Base-by-base conservation (phyloP, 2,113 vertebrate species). In the Istiophorus platypterus region DNA sequence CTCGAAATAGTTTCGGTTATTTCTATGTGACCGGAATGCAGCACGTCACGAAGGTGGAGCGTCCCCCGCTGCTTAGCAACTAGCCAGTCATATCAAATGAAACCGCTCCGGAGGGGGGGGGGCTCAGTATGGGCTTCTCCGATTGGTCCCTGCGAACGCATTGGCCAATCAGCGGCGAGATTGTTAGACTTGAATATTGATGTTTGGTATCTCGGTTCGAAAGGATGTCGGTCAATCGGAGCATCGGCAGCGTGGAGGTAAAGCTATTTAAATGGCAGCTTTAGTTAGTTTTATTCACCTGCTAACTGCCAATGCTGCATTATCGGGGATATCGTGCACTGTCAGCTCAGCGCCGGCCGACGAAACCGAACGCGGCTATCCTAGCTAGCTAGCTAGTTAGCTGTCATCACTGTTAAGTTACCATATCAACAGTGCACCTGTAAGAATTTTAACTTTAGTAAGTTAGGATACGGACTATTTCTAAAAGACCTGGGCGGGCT, bases 191-290 rank as follows among this genome's bases (percentile, higher is more conserved):
- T n/a, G 17, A 18, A 29, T 15, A 3, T 26, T 34, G 27, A 63
- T 26, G 76, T 86, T 89, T 78, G 68, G 54, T 75, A 67, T 82
- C 67, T 49, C 34, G 7, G n/a, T 86, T 79, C 89, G 67, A 82
- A 81, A 93, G 87, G 37, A 96, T 96, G 95, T 95, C 95, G 89
- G 14, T 89, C 12, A 75, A 87, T 4, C 88, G 79, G 52, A 74
- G 91, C 1, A 86, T 96, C 17, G 95, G 95, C 31, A 90, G 73
- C 22, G 70, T 81, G 0, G 71, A 95, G 95, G 95, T 96, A 82
- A 89, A 3, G 31, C 39, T 27, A 1, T 1, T 47, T 49, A 52
- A 72, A 74, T 22, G 13, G 27, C 26, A 37, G 0, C 1, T 15
- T 22, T 61, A 17, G 3, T 15, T 11, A 0, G 34, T 34, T 61